Conservation (phyloP, 2,113 vertebrate genomes). For the Chitala chitala region DNA sequence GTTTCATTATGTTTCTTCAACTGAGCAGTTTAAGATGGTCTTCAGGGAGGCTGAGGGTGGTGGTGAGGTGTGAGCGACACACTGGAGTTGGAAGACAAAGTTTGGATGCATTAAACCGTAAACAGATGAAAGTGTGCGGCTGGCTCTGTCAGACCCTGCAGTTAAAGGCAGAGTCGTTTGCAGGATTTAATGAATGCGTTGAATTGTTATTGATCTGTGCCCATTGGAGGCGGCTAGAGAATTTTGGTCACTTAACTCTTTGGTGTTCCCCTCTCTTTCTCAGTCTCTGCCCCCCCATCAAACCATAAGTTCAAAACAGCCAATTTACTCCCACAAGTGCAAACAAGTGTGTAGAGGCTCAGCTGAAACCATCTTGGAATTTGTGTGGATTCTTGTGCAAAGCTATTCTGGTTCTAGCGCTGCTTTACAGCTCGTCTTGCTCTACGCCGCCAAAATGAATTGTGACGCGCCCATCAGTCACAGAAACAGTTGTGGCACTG, state of each 20-base stretch:
- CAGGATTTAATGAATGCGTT: conserved; percentile 38
- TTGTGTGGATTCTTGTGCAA: not conserved
- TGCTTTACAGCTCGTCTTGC: conserved; percentile 15
- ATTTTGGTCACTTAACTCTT: conserved; percentile 27
- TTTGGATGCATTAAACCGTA: conserved; percentile 49
- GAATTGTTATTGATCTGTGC: conserved; percentile 44
- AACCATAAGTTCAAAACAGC: not conserved
- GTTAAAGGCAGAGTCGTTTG: conserved; percentile 30
- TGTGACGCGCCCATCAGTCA: conserved; percentile 19
- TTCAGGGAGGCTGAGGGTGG: conserved; percentile 18
- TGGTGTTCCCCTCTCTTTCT: conserved; percentile 1
- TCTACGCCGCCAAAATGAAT: conserved; percentile 15
- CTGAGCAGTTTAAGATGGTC: conserved; percentile 48
- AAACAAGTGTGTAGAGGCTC: not conserved
- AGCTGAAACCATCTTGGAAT: conserved; percentile 5
- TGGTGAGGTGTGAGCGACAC: conserved; percentile 44
- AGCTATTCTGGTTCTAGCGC: not conserved
- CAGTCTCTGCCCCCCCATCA: too few species aligned
- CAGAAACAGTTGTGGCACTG: not conserved
- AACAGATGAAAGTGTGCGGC: conserved; percentile 40
- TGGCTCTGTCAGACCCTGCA: conserved; percentile 33
- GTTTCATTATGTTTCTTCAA: conserved; percentile 52
- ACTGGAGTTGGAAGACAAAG: conserved; percentile 49
- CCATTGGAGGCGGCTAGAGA: conserved; percentile 24
- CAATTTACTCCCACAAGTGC: not conserved